phyloP scores from a whole-genome alignment of 2,888 invertebrate species.

The Neelides folsomi region DNA sequence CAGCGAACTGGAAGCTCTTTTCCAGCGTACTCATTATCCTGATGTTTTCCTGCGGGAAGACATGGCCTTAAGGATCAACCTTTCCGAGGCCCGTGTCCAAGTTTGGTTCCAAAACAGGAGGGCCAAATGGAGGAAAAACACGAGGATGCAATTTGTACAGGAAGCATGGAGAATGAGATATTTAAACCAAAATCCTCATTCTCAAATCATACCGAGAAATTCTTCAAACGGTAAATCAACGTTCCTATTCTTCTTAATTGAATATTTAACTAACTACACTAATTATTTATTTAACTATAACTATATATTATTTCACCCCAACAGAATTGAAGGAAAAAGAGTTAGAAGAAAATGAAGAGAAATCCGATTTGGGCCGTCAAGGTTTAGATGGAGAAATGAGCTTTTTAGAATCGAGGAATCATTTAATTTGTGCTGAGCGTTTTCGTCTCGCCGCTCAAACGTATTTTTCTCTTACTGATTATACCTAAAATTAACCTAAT shows the following conservation, averaged over 20 bases:
- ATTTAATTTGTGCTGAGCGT: constrained; percentile 25
- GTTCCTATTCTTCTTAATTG: not conserved
- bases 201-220: too few relatives aligned
- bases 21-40: constrained; percentile 89
- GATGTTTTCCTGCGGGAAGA: constrained; percentile 80
- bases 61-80: constrained; percentile 74
- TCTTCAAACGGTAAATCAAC: not conserved
- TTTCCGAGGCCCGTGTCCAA: constrained; percentile 87
- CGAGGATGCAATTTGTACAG: constrained; percentile 67
- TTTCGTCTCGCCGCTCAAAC: constrained; percentile 28
- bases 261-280: too few relatives aligned
- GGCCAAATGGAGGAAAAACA: constrained; percentile 83
- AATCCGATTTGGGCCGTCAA: too few relatives aligned
- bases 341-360: too few relatives aligned
- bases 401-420: constrained; percentile 16
- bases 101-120: constrained; percentile 72
- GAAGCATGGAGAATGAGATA: constrained; percentile 86
- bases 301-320: too few relatives aligned
- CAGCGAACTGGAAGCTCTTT: constrained; percentile 76
- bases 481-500: not conserved
- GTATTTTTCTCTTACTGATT: too few relatives aligned
- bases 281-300: too few relatives aligned
- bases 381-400: too few relatives aligned
- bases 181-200: constrained; percentile 46
- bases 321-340: too few relatives aligned